phyloP scores from a whole-genome alignment of 2,113 vertebrate species.

The Seriola aureovittata region DNA sequence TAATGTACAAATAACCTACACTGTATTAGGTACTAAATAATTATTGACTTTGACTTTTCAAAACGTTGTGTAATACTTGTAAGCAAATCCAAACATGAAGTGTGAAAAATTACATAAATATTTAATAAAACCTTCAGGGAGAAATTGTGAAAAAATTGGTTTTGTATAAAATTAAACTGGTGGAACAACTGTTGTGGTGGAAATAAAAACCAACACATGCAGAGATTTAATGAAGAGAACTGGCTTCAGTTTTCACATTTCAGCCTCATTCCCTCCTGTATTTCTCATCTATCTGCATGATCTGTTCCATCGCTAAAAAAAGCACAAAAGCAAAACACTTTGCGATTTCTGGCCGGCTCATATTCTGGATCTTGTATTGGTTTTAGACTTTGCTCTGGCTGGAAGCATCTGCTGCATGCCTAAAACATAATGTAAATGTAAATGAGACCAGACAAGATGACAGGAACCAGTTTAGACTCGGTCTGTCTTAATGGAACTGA shows the following conservation, averaged over 20 bases:
- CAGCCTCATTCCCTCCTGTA: background rate
- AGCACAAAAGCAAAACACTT: slow-evolving; percentile 39
- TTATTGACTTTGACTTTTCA: background rate
- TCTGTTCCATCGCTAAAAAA: slow-evolving; percentile 5
- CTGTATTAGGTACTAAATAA: too few species aligned
- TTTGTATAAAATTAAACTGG: background rate
- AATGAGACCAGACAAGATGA: slow-evolving; percentile 77
- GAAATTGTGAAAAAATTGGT: background rate
- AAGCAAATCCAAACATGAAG: background rate
- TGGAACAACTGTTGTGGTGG: background rate
- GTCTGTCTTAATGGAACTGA: slow-evolving; percentile 65
- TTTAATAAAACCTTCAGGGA: background rate
- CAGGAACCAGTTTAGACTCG: slow-evolving; percentile 66
- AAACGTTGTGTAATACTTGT: background rate
- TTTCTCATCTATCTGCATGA: slow-evolving; percentile 39
- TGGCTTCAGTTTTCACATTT: slow-evolving; percentile 22
- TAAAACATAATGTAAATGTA: slow-evolving; percentile 75
- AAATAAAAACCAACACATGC: background rate
- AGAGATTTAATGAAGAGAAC: slow-evolving; percentile 9
- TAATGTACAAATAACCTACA: too few species aligned
- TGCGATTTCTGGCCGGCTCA: slow-evolving; percentile 38
- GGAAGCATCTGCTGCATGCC: slow-evolving; percentile 66
- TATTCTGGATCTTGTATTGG: slow-evolving; percentile 54
- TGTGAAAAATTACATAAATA: background rate
- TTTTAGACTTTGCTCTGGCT: slow-evolving; percentile 40